Conservation (phyloP, 2,888 invertebrate species). For the Salticus scenicus region DNA sequence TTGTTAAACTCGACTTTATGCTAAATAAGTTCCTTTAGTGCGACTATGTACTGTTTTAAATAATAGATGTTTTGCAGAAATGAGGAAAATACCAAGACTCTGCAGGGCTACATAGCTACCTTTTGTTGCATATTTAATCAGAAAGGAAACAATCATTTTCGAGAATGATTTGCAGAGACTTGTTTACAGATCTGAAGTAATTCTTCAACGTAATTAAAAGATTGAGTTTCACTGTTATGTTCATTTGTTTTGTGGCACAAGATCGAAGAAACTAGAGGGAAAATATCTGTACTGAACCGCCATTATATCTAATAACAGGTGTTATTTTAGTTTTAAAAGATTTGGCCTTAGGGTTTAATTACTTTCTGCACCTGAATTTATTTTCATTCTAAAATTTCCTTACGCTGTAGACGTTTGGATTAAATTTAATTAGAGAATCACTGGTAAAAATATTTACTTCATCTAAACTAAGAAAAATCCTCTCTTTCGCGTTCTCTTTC, state of each 20-base stretch:
- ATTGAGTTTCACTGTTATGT: constrained; percentile 8
- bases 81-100: not conserved
- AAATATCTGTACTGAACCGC: not conserved
- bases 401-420: not conserved
- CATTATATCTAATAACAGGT: constrained; percentile 1
- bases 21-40: not conserved
- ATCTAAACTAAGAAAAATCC: too few species aligned
- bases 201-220: constrained; percentile 14
- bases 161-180: not conserved
- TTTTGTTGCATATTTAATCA: constrained; percentile 16
- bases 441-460: not conserved
- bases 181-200: not conserved
- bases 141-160: constrained; percentile 1
- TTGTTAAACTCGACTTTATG: not conserved
- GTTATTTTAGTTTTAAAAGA: not conserved
- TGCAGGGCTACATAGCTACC: not conserved
- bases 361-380: not conserved
- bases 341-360: constrained; percentile 22
- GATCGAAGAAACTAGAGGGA: not conserved
- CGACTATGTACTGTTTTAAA: not conserved
- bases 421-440: not conserved
- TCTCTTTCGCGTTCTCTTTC: too few species aligned
- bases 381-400: not conserved
- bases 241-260: constrained; percentile 8
- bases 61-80: not conserved